These are phyloP conservation scores for Grallaria varia DNA, from an alignment of 2,113 vertebrate species.

Conservation along the genomic window DNA sequence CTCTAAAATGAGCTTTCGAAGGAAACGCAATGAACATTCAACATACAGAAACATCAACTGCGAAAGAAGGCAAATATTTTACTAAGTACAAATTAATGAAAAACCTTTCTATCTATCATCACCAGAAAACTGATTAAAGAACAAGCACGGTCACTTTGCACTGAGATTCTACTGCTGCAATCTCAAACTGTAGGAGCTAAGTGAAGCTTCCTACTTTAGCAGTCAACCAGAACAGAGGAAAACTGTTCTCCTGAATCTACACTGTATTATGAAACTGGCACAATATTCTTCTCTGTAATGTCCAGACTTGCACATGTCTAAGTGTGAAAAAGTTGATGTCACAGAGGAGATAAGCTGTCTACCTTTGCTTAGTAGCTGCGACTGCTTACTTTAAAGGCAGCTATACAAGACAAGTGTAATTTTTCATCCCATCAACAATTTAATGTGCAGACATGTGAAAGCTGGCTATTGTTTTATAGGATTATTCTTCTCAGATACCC, in stretches of 20 bases:
- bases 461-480: not conserved
- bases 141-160: not conserved
- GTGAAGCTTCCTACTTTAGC: not conserved
- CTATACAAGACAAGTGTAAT: not conserved
- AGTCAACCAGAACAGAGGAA: not conserved
- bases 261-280: not conserved
- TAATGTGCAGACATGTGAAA: not conserved
- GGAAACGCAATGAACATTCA: not conserved
- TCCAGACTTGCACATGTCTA: not conserved
- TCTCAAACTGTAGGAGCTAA: not conserved
- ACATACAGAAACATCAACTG: not conserved
- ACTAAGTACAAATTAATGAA: not conserved
- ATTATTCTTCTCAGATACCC: not conserved
- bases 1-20: not conserved
- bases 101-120: not conserved
- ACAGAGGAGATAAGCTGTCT: not conserved
- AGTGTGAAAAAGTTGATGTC: not conserved
- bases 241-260: not conserved
- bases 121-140: not conserved
- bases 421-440: not conserved
- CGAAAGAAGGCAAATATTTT: not conserved
- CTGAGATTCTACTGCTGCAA: accelerated
- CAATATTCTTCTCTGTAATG: not conserved
- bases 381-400: not conserved
- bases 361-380: not conserved